These are phyloP conservation scores for Glareola pratincola DNA, from an alignment of 2,113 vertebrate species.

Conservation along the genomic window DNA sequence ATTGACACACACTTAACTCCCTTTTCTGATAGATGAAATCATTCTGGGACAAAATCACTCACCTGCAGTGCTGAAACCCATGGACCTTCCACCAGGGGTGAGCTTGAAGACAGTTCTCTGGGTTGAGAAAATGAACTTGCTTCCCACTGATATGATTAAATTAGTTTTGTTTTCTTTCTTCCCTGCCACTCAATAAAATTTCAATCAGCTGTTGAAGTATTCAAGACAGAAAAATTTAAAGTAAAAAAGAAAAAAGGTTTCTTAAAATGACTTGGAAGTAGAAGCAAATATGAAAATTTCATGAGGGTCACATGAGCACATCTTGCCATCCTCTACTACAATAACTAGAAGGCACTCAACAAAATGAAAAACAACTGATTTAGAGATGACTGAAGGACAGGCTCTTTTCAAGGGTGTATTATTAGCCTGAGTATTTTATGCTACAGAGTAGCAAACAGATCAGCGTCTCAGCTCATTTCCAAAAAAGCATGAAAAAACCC, in stretches of 20 bases:
- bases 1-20: slow-evolving; percentile 56
- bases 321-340: not conserved
- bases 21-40: slow-evolving; percentile 10
- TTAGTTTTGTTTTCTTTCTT: not conserved
- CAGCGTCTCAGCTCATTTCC: not conserved
- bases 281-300: not conserved
- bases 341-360: not conserved
- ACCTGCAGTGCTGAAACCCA: slow-evolving; percentile 9
- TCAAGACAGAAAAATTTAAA: not conserved
- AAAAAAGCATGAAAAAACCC: not conserved
- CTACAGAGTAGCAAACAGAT: not conserved
- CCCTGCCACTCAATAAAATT: not conserved
- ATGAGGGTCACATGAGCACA: not conserved
- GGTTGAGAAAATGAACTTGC: not conserved
- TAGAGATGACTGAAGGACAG: not conserved
- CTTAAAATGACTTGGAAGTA: not conserved
- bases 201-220: not conserved
- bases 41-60: not conserved
- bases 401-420: not conserved
- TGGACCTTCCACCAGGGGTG: not conserved
- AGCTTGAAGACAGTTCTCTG: not conserved
- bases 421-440: not conserved
- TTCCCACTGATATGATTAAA: not conserved
- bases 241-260: not conserved
- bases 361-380: not conserved